Conservation (phyloP, 2,797 vertebrate species). For the Cheracebus regulus region DNA sequence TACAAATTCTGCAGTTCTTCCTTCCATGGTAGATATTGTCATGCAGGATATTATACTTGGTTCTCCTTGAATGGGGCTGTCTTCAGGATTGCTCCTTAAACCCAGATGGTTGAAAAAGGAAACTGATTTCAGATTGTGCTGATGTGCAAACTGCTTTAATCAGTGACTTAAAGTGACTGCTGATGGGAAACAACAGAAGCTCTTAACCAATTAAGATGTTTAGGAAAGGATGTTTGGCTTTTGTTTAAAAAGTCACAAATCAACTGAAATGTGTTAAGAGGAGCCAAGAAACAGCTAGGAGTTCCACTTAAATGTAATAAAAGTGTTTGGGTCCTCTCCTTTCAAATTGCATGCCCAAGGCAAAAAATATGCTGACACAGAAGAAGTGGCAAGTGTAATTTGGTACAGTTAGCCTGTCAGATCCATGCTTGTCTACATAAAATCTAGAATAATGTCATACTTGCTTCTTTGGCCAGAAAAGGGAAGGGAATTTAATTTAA, state of each 20-base stretch:
- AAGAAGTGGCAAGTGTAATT: constrained; percentile 49
- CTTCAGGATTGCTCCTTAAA: constrained; percentile 45
- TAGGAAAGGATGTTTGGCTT: constrained; percentile 66
- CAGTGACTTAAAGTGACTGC: constrained; percentile 66
- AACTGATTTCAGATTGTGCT: constrained; percentile 74
- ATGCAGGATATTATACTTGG: not conserved
- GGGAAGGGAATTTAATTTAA: not conserved
- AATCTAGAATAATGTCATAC: not conserved
- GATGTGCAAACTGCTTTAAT: constrained; percentile 67
- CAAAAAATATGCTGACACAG: constrained; percentile 57
- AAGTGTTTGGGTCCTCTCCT: constrained; percentile 47
- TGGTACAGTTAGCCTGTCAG: constrained; percentile 27
- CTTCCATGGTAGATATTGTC: not conserved
- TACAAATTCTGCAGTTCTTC: not conserved
- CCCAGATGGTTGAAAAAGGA: constrained; percentile 65
- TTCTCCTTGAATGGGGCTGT: constrained; percentile 18
- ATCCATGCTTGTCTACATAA: not conserved
- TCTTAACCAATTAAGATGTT: constrained; percentile 70
- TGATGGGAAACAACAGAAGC: constrained; percentile 66
- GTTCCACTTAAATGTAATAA: constrained; percentile 50
- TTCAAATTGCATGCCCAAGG: constrained; percentile 61
- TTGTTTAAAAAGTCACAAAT: constrained; percentile 72
- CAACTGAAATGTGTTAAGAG: constrained; percentile 55
- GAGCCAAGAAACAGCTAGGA: constrained; percentile 60
- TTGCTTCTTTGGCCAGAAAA: constrained; percentile 29